Percentiles rank a stretch among this genome's conserved stretches.
Conservation (phyloP, 2,888 invertebrate genomes). For the Leptopilina drosophilae region DNA sequence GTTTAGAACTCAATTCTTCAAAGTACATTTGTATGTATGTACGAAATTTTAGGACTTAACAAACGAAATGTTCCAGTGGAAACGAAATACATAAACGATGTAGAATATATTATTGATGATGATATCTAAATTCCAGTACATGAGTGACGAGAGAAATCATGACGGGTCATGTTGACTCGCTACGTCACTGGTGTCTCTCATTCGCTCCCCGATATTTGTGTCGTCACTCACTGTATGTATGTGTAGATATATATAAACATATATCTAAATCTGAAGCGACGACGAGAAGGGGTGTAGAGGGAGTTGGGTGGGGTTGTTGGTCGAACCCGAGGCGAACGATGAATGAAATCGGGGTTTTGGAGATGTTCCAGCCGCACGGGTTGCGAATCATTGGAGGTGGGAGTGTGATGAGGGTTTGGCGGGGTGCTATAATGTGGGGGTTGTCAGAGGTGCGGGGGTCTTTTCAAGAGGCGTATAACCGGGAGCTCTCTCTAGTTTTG, state of each 20-base stretch:
- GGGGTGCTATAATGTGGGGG: neutral
- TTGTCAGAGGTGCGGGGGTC: constrained; percentile 46
- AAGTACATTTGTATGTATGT: too few species aligned
- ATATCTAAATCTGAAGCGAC: neutral
- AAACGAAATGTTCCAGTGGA: too few species aligned
- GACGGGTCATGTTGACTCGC: constrained; percentile 34
- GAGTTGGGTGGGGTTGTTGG: constrained; percentile 52
- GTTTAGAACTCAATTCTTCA: too few species aligned
- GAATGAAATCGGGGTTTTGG: constrained; percentile 57
- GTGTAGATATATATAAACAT: constrained; percentile 1
- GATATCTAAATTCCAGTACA: neutral
- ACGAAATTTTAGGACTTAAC: too few species aligned
- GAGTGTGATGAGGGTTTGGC: constrained; percentile 40
- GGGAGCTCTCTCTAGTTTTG: constrained; percentile 56
- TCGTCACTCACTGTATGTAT: constrained; percentile 22
- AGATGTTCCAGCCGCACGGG: constrained; percentile 51
- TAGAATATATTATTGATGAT: neutral
- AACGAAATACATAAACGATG: too few species aligned
- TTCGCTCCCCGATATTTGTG: constrained; percentile 25
- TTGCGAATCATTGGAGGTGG: constrained; percentile 15
- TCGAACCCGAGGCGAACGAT: constrained; percentile 53
- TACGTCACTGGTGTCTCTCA: constrained; percentile 30
- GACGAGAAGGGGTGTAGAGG: constrained; percentile 3
- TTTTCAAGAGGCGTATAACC: constrained; percentile 50
- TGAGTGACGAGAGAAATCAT: constrained; percentile 8